Conservation (phyloP, 1,140 invertebrate species). For the Asbolus verrucosus region DNA sequence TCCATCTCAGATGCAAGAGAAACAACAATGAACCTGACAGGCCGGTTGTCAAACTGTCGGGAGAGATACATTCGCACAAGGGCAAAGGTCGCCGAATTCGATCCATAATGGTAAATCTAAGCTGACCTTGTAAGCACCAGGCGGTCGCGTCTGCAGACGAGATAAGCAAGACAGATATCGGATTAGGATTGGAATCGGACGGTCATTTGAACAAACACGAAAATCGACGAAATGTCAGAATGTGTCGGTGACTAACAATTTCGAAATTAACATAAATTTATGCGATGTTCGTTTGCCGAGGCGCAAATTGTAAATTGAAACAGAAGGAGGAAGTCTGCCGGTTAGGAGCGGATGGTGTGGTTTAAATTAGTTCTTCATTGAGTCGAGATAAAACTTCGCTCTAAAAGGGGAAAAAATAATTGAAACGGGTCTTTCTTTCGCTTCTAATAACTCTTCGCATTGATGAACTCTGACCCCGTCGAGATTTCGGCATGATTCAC, state of each 20-base stretch:
- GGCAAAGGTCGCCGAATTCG: constrained; percentile 34
- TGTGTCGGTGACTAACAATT: neutral
- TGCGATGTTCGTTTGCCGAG: neutral
- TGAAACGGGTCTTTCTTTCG: neutral
- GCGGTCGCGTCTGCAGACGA: constrained; percentile 14
- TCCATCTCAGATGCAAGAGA: constrained; percentile 33
- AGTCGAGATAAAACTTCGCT: neutral
- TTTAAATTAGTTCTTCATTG: neutral
- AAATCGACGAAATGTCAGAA: neutral
- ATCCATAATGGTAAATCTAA: constrained; percentile 36
- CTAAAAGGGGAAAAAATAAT: neutral
- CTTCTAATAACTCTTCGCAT: neutral
- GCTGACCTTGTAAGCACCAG: constrained; percentile 30
- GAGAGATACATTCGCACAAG: constrained; percentile 19
- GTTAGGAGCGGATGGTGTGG: neutral
- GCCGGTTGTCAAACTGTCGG: constrained; percentile 29
- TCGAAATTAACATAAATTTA: constrained; percentile 12
- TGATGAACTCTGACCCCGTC: neutral
- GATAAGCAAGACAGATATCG: constrained; percentile 29
- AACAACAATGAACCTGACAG: constrained; percentile 36
- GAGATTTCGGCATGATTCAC: neutral
- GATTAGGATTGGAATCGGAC: constrained; percentile 27
- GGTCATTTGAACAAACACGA: constrained; percentile 18
- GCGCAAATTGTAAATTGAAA: neutral
- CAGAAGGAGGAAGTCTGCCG: neutral